Base-by-base conservation (phyloP, 2,888 invertebrate species). In the Phorcus lineatus region DNA sequence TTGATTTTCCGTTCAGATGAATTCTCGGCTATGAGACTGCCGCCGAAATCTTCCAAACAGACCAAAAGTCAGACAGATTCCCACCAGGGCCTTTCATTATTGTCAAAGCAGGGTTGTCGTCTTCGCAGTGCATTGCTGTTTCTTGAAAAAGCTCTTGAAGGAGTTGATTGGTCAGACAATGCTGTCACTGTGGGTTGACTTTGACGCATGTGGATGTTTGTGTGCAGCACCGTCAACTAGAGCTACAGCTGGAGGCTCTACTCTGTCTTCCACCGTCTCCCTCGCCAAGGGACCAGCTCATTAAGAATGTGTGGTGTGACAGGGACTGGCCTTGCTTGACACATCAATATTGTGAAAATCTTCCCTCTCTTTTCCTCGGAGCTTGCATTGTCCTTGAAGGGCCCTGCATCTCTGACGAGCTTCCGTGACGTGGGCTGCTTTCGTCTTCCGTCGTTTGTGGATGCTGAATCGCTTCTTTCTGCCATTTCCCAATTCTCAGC, bases 231-330 rank as follows among this genome's bases (percentile, higher is more conserved):
- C 17, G 28, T 28, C 11, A 11, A 47, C 47, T 47, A 47, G 47
- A 47, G 47, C 47, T 47, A 28, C 24, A 24, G 28, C 22, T 22
- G 24, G 62, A 62, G 62, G 62, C 22, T 62, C 24, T 13, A 16
- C 62, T 62, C 62, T 2, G 36, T 36, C 47, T 47, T 47, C 47
- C 47, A 9, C 47, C 47, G 11, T 47, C 11, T 6, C 47, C 24
- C 62, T 62, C 62, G 28, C 6, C 28, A 62, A 62, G 28, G 24
- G 62, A 62, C 62, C 62, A 62, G 24, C 28, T 62, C 24, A 62
- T 62, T 62, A 62, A 62, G 62, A 62, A 62, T 62, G 24, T 62
- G 62, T 28, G 62, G 28, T 62, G 62, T 62, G 62, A 62, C 62
- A 62, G 62, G 9, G 24, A 62, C 16, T 28, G 28, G 62, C 16